phyloP scores from a whole-genome alignment of 2,888 invertebrate genomes.

The Hartigia nigra region DNA sequence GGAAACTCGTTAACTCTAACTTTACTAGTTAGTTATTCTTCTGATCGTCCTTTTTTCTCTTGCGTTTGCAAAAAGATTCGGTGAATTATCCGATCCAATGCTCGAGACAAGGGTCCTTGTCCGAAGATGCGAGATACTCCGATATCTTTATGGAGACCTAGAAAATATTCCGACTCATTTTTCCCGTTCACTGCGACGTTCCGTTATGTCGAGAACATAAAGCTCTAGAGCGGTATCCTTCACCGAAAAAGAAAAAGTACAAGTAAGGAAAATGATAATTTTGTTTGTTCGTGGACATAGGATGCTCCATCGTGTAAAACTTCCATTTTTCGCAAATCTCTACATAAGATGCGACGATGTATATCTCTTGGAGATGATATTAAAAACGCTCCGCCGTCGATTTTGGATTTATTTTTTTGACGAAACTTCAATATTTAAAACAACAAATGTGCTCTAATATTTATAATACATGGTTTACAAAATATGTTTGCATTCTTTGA shows the following conservation, averaged over 20 bases:
- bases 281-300: neutral
- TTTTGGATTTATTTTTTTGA: too few relatives aligned
- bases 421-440: too few relatives aligned
- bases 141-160: neutral
- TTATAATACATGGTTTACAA: too few relatives aligned
- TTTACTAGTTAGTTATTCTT: neutral
- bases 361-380: neutral
- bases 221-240: neutral
- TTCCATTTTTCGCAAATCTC: neutral
- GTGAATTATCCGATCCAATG: neutral
- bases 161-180: neutral
- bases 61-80: neutral
- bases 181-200: neutral
- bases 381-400: neutral
- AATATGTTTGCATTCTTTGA: too few relatives aligned
- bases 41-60: neutral
- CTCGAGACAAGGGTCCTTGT: neutral
- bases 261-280: neutral
- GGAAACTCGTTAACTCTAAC: neutral
- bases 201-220: neutral
- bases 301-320: neutral
- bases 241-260: neutral
- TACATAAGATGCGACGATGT: neutral
- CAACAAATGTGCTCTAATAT: too few relatives aligned
- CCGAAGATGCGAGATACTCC: neutral